Evolutionary conservation across 2,113 vertebrate species (phyloP).

Genomic region (Raja brachyura): DNA sequence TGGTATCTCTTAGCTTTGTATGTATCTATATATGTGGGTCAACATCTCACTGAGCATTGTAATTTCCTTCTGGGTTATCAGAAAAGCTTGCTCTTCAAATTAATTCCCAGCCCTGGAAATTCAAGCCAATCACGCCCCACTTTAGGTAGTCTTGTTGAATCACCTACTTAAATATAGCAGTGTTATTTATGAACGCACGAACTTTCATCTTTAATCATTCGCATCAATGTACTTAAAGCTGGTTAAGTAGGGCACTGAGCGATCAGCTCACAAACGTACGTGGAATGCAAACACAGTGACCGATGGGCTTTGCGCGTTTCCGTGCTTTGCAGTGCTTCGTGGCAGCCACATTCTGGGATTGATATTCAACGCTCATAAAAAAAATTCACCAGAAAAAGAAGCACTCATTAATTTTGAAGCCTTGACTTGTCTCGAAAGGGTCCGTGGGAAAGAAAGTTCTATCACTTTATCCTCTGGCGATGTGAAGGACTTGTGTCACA

Average conservation of each 20-base stretch:
- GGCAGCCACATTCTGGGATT: neutral
- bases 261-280: neutral
- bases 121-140: neutral
- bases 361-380: neutral
- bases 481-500: neutral
- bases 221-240: neutral
- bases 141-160: neutral
- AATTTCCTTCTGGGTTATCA: neutral
- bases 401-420: neutral
- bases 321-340: neutral
- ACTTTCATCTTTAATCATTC: neutral
- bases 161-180: constrained; percentile 10
- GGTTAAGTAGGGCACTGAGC: neutral
- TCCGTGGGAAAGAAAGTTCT: neutral
- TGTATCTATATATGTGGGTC: neutral
- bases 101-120: neutral
- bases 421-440: neutral
- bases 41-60: neutral
- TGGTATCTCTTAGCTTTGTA: neutral
- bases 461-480: neutral
- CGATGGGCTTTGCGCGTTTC: neutral
- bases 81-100: neutral
- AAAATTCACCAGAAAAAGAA: neutral
- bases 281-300: neutral
- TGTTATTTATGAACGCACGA: neutral